Conservation (phyloP, 2,113 vertebrate genomes). For the Mesembrinibis cayennensis region DNA sequence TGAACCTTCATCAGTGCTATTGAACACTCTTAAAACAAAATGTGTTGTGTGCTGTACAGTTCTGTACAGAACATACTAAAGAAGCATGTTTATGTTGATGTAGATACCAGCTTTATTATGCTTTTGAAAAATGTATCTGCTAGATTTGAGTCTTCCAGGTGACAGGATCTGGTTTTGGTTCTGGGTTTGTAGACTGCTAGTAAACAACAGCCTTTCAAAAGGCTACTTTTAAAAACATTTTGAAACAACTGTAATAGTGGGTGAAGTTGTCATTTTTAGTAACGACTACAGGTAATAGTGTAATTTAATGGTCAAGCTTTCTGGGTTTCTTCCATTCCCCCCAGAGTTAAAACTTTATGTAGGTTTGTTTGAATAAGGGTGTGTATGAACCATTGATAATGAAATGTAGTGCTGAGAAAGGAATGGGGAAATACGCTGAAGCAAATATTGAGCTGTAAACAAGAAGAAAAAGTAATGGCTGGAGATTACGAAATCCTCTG, state of each 20-base stretch:
- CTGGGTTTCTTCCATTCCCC: neutral
- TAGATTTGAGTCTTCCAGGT: neutral
- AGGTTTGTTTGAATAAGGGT: neutral
- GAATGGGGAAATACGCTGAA: neutral
- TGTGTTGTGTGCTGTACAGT: neutral
- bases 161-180: neutral
- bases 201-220: neutral
- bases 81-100: neutral
- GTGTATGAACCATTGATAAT: neutral
- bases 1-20: fast-evolving
- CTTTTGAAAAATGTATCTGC: neutral
- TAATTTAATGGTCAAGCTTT: neutral
- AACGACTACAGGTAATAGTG: neutral
- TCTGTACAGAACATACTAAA: neutral
- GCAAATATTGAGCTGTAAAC: neutral
- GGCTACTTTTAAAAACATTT: neutral
- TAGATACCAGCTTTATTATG: neutral
- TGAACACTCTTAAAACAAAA: neutral
- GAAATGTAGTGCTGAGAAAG: neutral
- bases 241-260: neutral
- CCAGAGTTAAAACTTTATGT: neutral
- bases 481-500: neutral
- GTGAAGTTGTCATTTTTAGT: neutral
- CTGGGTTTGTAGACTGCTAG: neutral
- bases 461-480: neutral